Conservation (phyloP, 2,888 invertebrate species). For the Thymelicus lineola region DNA sequence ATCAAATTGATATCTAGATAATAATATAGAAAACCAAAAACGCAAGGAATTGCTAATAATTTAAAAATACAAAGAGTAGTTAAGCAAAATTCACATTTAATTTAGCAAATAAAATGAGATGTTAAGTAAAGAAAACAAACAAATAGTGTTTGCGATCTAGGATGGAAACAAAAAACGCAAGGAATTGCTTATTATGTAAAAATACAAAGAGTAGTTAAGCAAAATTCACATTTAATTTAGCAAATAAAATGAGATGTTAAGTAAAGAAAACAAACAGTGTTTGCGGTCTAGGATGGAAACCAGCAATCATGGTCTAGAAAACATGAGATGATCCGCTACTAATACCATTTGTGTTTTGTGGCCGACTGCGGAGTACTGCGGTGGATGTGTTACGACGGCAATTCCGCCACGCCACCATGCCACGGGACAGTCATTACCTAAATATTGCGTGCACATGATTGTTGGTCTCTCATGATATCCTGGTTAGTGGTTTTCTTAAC, state of each 20-base stretch:
- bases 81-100: too few relatives aligned
- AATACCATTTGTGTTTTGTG: conserved; percentile 69
- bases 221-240: too few relatives aligned
- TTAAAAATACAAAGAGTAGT: too few relatives aligned
- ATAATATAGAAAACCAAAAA: too few relatives aligned
- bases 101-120: too few relatives aligned
- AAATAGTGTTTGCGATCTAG: neutral
- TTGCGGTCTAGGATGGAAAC: neutral
- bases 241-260: too few relatives aligned
- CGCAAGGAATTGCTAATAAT: too few relatives aligned
- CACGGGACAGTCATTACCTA: conserved; percentile 49
- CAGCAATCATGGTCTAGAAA: neutral
- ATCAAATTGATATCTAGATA: too few relatives aligned
- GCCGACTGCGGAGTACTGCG: conserved; percentile 68
- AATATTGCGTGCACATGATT: conserved; percentile 46
- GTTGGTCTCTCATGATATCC: conserved; percentile 36
- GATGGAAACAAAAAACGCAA: too few relatives aligned
- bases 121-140: neutral
- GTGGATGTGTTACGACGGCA: conserved; percentile 67
- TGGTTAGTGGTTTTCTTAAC: neutral
- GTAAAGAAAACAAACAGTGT: neutral
- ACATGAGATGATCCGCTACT: conserved; percentile 55
- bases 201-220: too few relatives aligned
- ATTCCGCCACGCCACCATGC: conserved; percentile 58
- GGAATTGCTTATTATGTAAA: too few relatives aligned